Evolutionary conservation across 2,888 invertebrate genomes (phyloP).

Genomic region (Onthophagus sagittarius): DNA sequence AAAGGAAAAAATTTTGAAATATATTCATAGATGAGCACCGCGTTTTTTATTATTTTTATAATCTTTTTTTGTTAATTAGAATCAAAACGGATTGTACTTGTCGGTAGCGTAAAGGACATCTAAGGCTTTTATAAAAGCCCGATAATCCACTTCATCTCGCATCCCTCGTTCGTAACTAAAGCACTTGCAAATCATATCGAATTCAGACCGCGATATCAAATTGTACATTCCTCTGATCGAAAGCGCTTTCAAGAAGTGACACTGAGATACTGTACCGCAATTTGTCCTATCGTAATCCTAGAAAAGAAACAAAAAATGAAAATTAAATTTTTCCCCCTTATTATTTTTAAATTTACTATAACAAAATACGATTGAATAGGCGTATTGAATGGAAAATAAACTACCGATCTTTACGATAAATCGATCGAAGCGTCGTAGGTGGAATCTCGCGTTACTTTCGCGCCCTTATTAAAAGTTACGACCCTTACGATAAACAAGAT

Average conservation of each 20-base stretch:
- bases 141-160: slow-evolving; percentile 65
- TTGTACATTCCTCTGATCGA: slow-evolving; percentile 61
- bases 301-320: slow-evolving; percentile 29
- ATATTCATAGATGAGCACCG: no score
- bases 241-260: slow-evolving; percentile 63
- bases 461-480: slow-evolving; percentile 13
- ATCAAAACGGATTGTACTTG: slow-evolving; percentile 48
- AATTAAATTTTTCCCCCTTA: neutral
- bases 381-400: neutral
- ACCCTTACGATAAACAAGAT: slow-evolving; percentile 5
- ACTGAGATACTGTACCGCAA: slow-evolving; percentile 63
- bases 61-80: slow-evolving; percentile 3
- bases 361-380: neutral
- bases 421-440: neutral
- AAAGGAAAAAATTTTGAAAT: no score
- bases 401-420: neutral
- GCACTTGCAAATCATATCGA: slow-evolving; percentile 69
- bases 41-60: neutral
- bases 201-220: slow-evolving; percentile 62
- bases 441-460: neutral
- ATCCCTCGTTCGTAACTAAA: slow-evolving; percentile 64
- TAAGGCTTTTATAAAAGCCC: slow-evolving; percentile 64
- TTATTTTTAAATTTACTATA: neutral
- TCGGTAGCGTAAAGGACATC: slow-evolving; percentile 60
- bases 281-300: slow-evolving; percentile 66